Evolutionary conservation across 1,140 invertebrate genomes (phyloP).

Genomic region (Lepidurus apus): DNA sequence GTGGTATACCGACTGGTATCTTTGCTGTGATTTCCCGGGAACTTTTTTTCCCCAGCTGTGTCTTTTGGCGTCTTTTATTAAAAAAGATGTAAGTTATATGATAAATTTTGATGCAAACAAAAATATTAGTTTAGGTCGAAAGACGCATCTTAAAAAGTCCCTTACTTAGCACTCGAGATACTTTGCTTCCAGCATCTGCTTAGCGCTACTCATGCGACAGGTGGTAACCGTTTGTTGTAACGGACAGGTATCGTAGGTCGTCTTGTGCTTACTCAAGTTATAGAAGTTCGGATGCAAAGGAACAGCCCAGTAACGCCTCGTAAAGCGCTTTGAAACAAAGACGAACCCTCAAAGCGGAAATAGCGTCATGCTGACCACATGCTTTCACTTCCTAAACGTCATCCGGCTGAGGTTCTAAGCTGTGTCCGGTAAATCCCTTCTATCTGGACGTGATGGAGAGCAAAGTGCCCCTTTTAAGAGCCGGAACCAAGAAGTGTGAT

Average conservation of each 20-base stretch:
- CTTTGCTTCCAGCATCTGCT: not conserved
- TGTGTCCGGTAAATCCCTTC: not conserved
- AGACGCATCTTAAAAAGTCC: not conserved
- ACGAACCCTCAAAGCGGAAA: not conserved
- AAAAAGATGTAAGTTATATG: too few relatives aligned
- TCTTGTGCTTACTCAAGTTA: not conserved
- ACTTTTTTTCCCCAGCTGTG: too few relatives aligned
- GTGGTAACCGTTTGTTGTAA: not conserved
- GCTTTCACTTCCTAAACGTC: constrained; percentile 17
- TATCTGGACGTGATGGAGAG: not conserved
- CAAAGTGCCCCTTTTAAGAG: not conserved
- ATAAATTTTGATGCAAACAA: too few relatives aligned
- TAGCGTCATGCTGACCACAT: constrained; percentile 6
- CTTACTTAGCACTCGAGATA: not conserved
- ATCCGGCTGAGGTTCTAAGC: constrained; percentile 5
- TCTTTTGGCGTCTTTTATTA: too few relatives aligned
- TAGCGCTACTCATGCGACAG: not conserved
- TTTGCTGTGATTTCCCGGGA: too few relatives aligned
- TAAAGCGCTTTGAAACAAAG: not conserved
- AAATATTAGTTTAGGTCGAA: too few relatives aligned
- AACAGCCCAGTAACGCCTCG: not conserved
- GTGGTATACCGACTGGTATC: not conserved
- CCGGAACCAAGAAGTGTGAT: constrained; percentile 3
- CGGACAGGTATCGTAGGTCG: not conserved
- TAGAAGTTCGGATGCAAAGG: not conserved